phyloP scores from a whole-genome alignment of 1,140 invertebrate species.

The Chymomyza costata region DNA sequence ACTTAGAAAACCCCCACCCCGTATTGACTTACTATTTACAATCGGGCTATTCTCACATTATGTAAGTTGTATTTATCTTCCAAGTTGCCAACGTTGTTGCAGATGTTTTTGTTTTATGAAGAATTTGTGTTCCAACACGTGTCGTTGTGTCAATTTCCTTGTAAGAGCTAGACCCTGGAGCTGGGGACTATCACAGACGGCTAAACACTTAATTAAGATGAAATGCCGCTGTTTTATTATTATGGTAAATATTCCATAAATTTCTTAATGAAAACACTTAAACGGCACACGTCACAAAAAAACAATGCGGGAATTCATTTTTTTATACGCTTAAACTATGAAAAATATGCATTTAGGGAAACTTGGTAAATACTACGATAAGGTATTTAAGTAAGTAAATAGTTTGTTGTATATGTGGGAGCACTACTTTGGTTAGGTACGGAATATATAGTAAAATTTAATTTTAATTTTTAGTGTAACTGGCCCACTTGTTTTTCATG shows the following conservation, averaged over 20 bases:
- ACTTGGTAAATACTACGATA: too few species aligned
- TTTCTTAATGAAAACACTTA: constrained; percentile 50
- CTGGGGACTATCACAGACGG: neutral
- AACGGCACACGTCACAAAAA: constrained; percentile 56
- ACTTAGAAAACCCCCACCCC: constrained; percentile 8
- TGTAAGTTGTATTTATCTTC: constrained; percentile 10
- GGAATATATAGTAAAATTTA: too few species aligned
- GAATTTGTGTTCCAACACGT: constrained; percentile 29
- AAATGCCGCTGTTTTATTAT: constrained; percentile 50
- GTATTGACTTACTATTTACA: constrained; percentile 32
- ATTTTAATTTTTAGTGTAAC: too few species aligned
- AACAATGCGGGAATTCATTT: constrained; percentile 57
- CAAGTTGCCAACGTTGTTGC: constrained; percentile 15
- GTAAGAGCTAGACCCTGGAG: neutral
- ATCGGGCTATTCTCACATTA: constrained; percentile 28
- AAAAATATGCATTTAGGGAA: too few species aligned
- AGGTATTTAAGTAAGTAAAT: too few species aligned
- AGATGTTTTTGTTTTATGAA: constrained; percentile 11
- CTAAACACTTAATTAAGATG: constrained; percentile 51
- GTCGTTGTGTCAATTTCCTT: constrained; percentile 15
- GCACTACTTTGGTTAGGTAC: too few species aligned
- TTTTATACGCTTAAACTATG: constrained; percentile 29
- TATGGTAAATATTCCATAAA: constrained; percentile 49
- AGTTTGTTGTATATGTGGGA: too few species aligned
- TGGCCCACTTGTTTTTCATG: too few species aligned